Evolutionary conservation across 2,113 vertebrate species (phyloP), one percentile per base, ranked within the genome.

Genomic region (Chamaea fasciata): DNA sequence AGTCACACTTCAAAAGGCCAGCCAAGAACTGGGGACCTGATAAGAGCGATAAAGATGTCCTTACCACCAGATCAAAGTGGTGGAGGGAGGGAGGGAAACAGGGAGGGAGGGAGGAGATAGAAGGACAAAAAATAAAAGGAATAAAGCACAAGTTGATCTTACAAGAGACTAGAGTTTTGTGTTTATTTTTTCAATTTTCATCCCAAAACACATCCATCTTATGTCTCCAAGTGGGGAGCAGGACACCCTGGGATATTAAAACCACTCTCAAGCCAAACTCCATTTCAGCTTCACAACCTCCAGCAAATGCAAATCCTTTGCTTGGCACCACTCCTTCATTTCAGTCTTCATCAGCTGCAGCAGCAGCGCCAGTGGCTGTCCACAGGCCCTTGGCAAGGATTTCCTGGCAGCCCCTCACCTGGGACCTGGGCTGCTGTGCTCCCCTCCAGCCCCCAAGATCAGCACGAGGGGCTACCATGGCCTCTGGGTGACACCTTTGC

Each of bases 1-100:
- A 96, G 90, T 92, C 49, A 15, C 91, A 94, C 95, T 95, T 95
- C 96, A 96, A 93, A 97, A 92, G 90, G 60, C 85, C 64, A 92
- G 60, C 23, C 64, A 63, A 81, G 68, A 92, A 78, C 76, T 67
- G 28, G n/a, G 44, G 71, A 88, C 52, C 83, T 84, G 95, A 96
- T 93, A 94, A 95, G 84, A 84, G 57, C 47, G 93, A 79, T 82
- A 95, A 91, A 87, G 92, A 82, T 87, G 77, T 65, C 57, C 35
- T 60, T 63, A 73, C 69, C 57, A 95, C 23, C 56, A 94, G 86
- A 96, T 91, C 81, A 95, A 95, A 97, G 92, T 47, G 56, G 33
- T 59, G 39, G 33, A 93, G 52, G 52, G 41, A 82, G 7, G 23
- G 67, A 73, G 67, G 77, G 50, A 80, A 62, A 52, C 24, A 70